Percentiles rank a stretch among this genome's conserved stretches.
Conservation (phyloP, 2,113 vertebrate genomes). For the Sinocyclocheilus grahami region DNA sequence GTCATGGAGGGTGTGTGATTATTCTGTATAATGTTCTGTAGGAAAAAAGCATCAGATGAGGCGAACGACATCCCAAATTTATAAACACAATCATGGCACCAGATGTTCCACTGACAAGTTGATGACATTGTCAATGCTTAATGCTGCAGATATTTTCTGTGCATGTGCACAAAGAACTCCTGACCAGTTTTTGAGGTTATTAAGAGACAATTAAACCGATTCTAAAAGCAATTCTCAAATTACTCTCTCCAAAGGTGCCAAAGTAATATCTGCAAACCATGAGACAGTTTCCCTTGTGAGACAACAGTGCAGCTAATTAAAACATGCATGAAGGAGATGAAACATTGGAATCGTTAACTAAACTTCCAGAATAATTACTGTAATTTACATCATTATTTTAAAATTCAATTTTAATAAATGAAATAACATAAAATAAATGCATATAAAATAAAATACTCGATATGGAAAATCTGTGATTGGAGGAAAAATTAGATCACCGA, state of each 20-base stretch:
- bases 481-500: neutral
- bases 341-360: constrained; percentile 14
- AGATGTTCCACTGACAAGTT: neutral
- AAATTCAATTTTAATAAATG: neutral
- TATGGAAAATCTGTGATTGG: neutral
- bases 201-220: constrained; percentile 45
- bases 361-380: constrained; percentile 28
- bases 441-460: constrained; percentile 22
- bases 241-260: neutral
- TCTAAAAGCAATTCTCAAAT: constrained; percentile 29
- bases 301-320: constrained; percentile 36
- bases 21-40: neutral
- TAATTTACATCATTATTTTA: neutral
- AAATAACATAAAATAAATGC: constrained; percentile 29
- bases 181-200: constrained; percentile 12
- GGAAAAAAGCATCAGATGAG: neutral
- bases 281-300: constrained; percentile 39
- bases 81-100: neutral
- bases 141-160: neutral
- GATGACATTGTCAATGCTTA: neutral
- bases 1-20: neutral
- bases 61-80: neutral
- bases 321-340: constrained; percentile 21
- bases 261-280: constrained; percentile 45
- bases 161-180: neutral